Percentiles rank a stretch among this genome's conserved stretches.
Conservation (phyloP, 2,797 vertebrate genomes). For the Squalus acanthias region DNA sequence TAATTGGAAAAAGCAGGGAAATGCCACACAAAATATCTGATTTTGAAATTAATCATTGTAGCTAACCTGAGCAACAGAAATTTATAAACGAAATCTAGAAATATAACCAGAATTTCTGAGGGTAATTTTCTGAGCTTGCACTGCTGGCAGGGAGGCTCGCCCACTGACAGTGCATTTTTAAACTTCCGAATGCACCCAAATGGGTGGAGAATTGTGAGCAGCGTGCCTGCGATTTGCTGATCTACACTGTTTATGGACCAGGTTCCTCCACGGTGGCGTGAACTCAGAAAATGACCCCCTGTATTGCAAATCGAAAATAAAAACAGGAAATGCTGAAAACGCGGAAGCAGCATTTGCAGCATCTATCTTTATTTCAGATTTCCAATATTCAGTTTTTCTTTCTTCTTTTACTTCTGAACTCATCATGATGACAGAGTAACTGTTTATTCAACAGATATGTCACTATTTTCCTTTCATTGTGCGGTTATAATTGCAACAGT, state of each 20-base stretch:
- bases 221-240: not conserved
- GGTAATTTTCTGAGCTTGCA: not conserved
- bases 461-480: not conserved
- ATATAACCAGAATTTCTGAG: not conserved
- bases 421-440: not conserved
- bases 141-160: not conserved
- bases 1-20: not conserved
- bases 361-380: not conserved
- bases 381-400: not conserved
- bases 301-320: not conserved
- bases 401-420: not conserved
- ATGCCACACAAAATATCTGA: not conserved
- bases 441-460: not conserved
- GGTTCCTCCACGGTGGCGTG: too few species aligned
- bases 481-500: not conserved
- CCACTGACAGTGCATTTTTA: not conserved
- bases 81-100: not conserved
- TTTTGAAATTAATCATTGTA: conserved; percentile 12
- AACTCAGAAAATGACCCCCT: not conserved
- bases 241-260: not conserved
- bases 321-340: not conserved
- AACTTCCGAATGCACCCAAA: not conserved
- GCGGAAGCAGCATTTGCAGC: not conserved
- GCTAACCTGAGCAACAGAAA: not conserved
- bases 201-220: not conserved